Evolutionary conservation across 2,113 vertebrate species (phyloP).

Genomic region (Clinocottus analis): DNA sequence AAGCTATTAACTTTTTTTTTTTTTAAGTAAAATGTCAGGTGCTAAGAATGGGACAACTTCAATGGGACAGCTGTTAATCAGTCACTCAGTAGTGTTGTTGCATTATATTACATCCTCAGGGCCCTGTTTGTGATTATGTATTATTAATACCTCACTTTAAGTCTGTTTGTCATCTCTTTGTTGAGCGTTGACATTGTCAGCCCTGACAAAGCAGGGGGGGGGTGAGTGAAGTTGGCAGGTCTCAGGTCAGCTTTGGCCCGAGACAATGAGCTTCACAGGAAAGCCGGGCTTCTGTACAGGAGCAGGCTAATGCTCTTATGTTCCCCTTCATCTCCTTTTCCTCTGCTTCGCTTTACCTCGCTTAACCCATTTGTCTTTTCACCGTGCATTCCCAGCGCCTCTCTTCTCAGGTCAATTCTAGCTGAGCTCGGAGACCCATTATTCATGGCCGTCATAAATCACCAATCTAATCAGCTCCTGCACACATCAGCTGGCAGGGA

Average conservation of each 20-base stretch:
- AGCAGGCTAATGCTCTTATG: constrained; percentile 51
- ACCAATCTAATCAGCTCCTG: constrained; percentile 54
- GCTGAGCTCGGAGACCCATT: constrained; percentile 39
- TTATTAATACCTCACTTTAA: constrained; percentile 23
- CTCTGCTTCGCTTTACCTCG: constrained; percentile 41
- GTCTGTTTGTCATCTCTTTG: constrained; percentile 13
- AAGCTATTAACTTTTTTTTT: constrained; percentile 34
- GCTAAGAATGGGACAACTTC: constrained; percentile 18
- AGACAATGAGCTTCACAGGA: constrained; percentile 39
- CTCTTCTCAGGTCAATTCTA: constrained; percentile 43
- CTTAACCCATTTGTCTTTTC: constrained; percentile 50
- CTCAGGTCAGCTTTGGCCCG: constrained; percentile 48
- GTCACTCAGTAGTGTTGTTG: constrained; percentile 57
- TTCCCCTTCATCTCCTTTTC: constrained; percentile 54
- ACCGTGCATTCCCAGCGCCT: not conserved
- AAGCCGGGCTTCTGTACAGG: constrained; percentile 33
- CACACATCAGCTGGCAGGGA: constrained; percentile 29
- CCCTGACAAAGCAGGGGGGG: constrained; percentile 12
- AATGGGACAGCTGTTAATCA: constrained; percentile 57
- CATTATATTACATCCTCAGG: constrained; percentile 27
- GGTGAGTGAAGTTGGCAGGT: constrained; percentile 50
- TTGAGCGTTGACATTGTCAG: not conserved
- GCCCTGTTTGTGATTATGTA: constrained; percentile 47
- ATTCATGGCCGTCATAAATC: constrained; percentile 58
- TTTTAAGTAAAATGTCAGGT: constrained; percentile 65